Conservation (phyloP, 1,140 invertebrate genomes). For the Zaprionus gabonicus region DNA sequence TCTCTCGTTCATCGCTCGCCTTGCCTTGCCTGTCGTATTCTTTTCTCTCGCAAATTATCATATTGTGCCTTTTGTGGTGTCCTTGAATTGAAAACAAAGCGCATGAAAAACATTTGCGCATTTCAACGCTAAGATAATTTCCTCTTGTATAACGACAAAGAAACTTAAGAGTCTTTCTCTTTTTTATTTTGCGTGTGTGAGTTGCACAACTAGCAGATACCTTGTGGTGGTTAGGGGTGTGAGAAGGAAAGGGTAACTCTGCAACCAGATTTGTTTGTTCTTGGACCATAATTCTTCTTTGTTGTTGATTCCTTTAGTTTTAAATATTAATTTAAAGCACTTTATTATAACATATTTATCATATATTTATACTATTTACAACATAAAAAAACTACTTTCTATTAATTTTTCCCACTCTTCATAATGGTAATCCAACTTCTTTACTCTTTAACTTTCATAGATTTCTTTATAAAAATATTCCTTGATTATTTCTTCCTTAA, state of each 20-base stretch:
- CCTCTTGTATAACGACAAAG: constrained; percentile 52
- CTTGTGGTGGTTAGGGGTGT: not conserved
- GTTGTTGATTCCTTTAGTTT: not conserved
- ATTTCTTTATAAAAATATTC: no score
- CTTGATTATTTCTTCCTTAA: not conserved
- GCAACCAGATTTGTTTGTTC: no score
- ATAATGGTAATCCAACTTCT: no score
- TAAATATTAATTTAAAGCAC: no score
- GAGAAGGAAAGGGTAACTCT: not conserved
- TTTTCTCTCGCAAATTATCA: constrained; percentile 64
- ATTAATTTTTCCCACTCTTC: no score
- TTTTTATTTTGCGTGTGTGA: not conserved
- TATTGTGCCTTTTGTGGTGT: constrained; percentile 73
- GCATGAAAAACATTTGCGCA: constrained; percentile 71
- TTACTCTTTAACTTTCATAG: no score
- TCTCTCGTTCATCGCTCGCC: not conserved
- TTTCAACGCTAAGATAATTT: constrained; percentile 72
- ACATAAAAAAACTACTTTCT: no score
- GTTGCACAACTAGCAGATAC: constrained; percentile 4
- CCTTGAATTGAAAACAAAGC: constrained; percentile 71
- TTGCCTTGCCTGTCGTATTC: not conserved
- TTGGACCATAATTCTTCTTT: not conserved
- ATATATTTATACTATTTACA: no score
- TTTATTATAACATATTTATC: no score
- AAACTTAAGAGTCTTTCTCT: constrained; percentile 8